These are phyloP conservation scores for Cydia fagiglandana DNA, from an alignment of 1,140 invertebrate species.

Conservation along the genomic window DNA sequence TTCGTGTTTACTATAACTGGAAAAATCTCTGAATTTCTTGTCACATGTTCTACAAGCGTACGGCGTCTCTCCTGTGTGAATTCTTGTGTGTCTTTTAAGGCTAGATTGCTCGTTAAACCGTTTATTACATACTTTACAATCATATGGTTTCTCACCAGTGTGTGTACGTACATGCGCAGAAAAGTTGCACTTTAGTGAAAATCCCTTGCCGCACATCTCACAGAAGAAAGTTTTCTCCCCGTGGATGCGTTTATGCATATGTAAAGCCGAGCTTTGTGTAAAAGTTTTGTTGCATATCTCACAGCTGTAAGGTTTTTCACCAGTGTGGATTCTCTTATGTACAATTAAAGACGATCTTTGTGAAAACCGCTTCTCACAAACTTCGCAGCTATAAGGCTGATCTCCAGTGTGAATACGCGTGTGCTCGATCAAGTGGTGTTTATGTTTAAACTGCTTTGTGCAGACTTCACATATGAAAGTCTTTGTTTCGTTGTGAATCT, in stretches of 20 bases:
- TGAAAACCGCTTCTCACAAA: neutral
- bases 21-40: neutral
- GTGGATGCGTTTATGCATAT: neutral
- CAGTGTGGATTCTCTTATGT: neutral
- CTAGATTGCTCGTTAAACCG: neutral
- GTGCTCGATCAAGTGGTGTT: neutral
- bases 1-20: neutral
- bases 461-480: neutral
- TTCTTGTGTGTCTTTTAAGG: conserved; percentile 1
- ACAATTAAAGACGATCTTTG: neutral
- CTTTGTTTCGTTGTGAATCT: neutral
- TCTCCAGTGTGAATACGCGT: conserved; percentile 1
- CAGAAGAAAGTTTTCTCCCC: neutral
- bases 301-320: neutral
- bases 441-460: neutral
- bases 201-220: neutral
- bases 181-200: neutral
- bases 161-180: neutral
- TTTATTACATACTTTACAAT: neutral
- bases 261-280: neutral
- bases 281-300: neutral
- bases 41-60: neutral
- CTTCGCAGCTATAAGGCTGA: neutral
- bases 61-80: neutral
- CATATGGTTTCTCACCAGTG: conserved; percentile 1